A percentile compares a stretch with the other conserved stretches of the same genome.
These are phyloP conservation scores for Frankliniella fusca DNA, from an alignment of 2,888 invertebrate genomes.

Conservation along the genomic window DNA sequence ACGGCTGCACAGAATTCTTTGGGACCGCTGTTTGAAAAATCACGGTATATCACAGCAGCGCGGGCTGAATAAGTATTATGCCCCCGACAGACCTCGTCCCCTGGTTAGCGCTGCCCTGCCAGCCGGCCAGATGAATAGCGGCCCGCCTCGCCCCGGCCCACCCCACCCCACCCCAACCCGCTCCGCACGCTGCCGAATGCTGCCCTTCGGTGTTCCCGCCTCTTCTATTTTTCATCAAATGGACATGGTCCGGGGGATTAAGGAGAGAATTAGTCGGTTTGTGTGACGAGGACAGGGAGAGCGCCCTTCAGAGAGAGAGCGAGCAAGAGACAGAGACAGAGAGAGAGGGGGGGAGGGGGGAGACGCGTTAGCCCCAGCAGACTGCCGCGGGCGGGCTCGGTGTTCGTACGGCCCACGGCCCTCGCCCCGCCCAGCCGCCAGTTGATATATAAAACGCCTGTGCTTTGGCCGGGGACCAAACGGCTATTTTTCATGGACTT, in stretches of 20 bases:
- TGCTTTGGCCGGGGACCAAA: neutral
- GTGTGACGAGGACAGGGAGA: neutral
- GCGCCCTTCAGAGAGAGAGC: neutral
- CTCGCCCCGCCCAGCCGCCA: neutral
- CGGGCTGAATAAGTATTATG: too few species aligned
- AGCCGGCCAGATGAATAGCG: neutral
- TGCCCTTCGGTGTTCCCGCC: neutral
- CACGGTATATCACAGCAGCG: too few species aligned
- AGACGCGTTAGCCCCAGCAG: neutral
- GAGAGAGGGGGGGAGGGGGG: neutral
- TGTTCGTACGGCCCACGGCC: too few species aligned
- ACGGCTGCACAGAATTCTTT: too few species aligned
- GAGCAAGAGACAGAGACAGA: neutral
- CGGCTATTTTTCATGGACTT: slow-evolving; percentile 10
- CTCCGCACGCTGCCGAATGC: neutral
- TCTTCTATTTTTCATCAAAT: neutral
- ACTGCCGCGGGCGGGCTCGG: too few species aligned
- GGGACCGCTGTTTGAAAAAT: too few species aligned
- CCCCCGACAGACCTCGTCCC: neutral
- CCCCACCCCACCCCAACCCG: neutral
- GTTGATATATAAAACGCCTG: slow-evolving; percentile 1
- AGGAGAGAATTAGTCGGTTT: neutral
- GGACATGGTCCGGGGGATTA: neutral
- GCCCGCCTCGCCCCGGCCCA: neutral
- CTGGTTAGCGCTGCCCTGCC: neutral